Evolutionary conservation across 2,888 invertebrate genomes (phyloP).

Genomic region (Auanema freiburgensis): DNA sequence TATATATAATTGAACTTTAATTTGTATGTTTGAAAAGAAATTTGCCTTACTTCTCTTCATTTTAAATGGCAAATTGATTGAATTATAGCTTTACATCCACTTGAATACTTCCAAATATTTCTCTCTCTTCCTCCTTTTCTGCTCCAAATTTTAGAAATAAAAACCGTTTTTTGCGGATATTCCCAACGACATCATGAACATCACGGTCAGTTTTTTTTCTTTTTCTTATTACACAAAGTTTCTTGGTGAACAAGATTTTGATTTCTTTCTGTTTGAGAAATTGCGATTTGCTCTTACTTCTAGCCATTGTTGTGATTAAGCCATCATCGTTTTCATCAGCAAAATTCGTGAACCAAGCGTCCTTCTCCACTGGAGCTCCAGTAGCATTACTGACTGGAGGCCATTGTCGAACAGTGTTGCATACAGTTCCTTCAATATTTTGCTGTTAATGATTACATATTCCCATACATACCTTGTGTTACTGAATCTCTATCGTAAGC

Average conservation of each 20-base stretch:
- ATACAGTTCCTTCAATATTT: slow-evolving; percentile 23
- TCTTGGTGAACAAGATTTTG: not conserved
- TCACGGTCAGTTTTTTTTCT: not conserved
- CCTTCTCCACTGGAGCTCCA: slow-evolving; percentile 22
- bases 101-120: not conserved
- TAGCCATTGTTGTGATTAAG: slow-evolving; percentile 42
- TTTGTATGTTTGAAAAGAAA: not conserved
- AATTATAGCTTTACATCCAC: not conserved
- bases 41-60: not conserved
- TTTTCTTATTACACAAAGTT: not conserved
- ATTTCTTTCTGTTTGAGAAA: not conserved
- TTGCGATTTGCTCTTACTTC: slow-evolving; percentile 24
- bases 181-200: too few relatives aligned
- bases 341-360: slow-evolving; percentile 30
- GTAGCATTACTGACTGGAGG: slow-evolving; percentile 39
- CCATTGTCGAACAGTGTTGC: slow-evolving; percentile 33
- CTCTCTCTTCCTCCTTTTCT: slow-evolving; percentile 2
- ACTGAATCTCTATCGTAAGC: slow-evolving; percentile 24
- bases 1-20: not conserved
- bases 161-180: too few relatives aligned
- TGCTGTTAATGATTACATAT: not conserved
- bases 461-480: slow-evolving; percentile 8
- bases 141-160: too few relatives aligned
- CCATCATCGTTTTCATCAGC: slow-evolving; percentile 30
- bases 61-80: too few relatives aligned